phyloP scores from a whole-genome alignment of 2,113 vertebrate genomes.

The Lipotes vexillifer region DNA sequence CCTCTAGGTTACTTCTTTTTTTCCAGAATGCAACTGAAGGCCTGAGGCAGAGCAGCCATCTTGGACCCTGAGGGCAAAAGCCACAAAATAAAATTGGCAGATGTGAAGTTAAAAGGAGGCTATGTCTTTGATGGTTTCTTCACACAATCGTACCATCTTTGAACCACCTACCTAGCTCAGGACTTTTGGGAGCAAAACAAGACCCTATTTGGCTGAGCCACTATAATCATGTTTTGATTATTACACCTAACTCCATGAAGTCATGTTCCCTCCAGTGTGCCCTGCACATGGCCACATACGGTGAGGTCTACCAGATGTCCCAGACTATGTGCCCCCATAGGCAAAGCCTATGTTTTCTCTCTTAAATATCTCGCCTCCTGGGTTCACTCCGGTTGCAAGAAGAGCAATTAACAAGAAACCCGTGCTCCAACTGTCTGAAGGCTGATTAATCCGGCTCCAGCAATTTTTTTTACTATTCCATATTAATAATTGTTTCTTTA shows the following conservation, averaged over 20 bases:
- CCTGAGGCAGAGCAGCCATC: background rate
- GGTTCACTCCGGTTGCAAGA: conserved; percentile 1
- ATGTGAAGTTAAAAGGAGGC: background rate
- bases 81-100: background rate
- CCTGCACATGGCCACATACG: background rate
- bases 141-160: background rate
- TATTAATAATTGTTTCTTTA: conserved; percentile 50
- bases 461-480: conserved; percentile 25
- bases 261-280: background rate
- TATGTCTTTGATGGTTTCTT: background rate
- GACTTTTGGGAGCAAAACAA: background rate
- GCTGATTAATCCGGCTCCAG: conserved; percentile 49
- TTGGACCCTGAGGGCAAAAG: background rate
- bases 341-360: background rate
- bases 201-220: background rate
- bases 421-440: conserved; percentile 33
- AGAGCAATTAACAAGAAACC: conserved; percentile 52
- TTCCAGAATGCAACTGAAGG: background rate
- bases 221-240: background rate
- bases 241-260: background rate
- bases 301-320: background rate
- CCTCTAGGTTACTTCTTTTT: background rate
- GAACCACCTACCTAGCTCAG: background rate
- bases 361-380: conserved; percentile 31
- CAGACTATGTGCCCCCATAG: background rate